phyloP scores from a whole-genome alignment of 2,797 vertebrate genomes.

The Mormyrus hasselquistii region DNA sequence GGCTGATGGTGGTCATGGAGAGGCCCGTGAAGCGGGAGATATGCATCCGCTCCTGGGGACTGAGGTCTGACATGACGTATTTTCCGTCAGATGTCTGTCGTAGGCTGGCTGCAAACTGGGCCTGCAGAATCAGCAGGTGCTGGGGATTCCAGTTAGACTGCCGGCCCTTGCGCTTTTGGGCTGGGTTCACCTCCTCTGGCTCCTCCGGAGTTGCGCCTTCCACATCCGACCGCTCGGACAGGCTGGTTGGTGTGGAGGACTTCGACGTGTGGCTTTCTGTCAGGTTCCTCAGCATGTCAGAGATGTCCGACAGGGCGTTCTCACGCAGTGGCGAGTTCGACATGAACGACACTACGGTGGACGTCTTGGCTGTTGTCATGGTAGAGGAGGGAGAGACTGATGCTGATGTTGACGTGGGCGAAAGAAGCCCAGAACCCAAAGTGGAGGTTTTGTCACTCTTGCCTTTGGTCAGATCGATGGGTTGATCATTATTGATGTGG shows the following conservation, averaged over 20 bases:
- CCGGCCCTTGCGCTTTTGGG: constrained; percentile 96
- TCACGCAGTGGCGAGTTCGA: constrained; percentile 92
- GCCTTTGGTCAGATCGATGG: constrained; percentile 97
- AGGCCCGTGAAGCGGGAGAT: constrained; percentile 97
- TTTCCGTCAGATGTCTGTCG: constrained; percentile 92
- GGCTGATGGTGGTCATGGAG: constrained; percentile 98
- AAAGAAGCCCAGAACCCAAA: constrained; percentile 81
- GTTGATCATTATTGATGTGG: constrained; percentile 88
- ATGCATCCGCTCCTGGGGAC: constrained; percentile 98
- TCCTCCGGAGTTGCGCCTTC: constrained; percentile 89
- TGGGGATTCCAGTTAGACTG: constrained; percentile 99
- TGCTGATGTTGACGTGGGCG: constrained; percentile 81
- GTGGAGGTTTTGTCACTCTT: constrained; percentile 86
- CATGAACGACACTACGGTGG: constrained; percentile 93
- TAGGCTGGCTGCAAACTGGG: constrained; percentile 95
- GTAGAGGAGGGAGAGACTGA: constrained; percentile 85
- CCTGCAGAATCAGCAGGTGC: constrained; percentile 95
- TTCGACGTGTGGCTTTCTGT: constrained; percentile 95
- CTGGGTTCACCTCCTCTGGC: constrained; percentile 86
- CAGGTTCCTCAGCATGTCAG: constrained; percentile 97
- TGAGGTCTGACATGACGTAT: constrained; percentile 97
- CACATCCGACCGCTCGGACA: constrained; percentile 91
- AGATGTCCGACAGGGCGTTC: constrained; percentile 98
- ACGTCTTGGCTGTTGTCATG: constrained; percentile 87
- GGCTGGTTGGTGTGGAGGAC: constrained; percentile 92